These are phyloP conservation scores for Eupithecia dodoneata DNA, from an alignment of 2,888 invertebrate species.

Conservation along the genomic window DNA sequence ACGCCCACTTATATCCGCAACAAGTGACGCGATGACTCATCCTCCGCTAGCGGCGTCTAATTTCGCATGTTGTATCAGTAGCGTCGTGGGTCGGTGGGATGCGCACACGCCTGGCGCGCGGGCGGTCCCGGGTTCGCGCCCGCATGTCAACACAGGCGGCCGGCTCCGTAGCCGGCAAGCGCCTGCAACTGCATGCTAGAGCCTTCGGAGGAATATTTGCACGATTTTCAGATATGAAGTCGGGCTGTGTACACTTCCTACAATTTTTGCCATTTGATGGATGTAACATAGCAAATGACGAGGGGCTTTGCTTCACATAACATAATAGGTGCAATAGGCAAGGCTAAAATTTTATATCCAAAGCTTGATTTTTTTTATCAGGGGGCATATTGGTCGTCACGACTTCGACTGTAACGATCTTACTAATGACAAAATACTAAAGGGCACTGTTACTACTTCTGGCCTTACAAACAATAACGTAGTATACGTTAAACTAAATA, in stretches of 20 bases:
- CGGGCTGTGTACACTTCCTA: constrained; percentile 76
- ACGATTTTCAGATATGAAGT: constrained; percentile 43
- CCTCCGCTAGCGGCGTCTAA: background rate
- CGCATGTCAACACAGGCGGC: constrained; percentile 67
- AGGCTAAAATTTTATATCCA: background rate
- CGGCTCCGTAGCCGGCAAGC: constrained; percentile 51
- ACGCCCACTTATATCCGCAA: background rate
- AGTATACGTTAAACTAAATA: background rate
- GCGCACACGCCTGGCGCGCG: constrained; percentile 25
- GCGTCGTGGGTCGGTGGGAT: background rate
- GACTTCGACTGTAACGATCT: background rate
- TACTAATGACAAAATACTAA: too few species aligned
- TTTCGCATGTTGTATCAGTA: background rate
- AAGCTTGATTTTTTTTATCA: background rate
- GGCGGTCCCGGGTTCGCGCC: constrained; percentile 50
- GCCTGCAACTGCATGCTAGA: constrained; percentile 77
- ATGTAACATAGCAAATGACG: too few species aligned
- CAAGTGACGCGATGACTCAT: background rate
- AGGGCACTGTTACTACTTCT: background rate
- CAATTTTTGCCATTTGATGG: constrained; percentile 46
- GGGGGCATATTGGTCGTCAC: background rate
- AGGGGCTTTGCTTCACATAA: background rate
- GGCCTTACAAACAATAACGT: background rate
- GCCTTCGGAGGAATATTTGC: constrained; percentile 64
- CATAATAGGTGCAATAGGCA: background rate